phyloP scores from a whole-genome alignment of 2,113 vertebrate species.

The Numenius arquata region DNA sequence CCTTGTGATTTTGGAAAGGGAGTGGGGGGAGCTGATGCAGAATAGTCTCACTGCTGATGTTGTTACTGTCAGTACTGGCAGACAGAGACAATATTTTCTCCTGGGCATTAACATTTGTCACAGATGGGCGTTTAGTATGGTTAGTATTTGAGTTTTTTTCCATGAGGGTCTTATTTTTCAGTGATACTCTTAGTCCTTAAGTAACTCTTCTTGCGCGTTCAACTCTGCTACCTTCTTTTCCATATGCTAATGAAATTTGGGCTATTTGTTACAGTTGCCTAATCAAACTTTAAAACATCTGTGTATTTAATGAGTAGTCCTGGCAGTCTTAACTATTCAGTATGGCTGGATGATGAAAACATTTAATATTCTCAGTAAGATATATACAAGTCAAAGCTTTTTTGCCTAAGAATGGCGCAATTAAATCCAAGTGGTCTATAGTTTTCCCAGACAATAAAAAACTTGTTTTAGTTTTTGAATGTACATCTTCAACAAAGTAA shows the following conservation, averaged over 20 bases:
- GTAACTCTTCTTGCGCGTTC: constrained; percentile 26
- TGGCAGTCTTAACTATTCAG: constrained; percentile 31
- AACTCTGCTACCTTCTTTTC: constrained; percentile 30
- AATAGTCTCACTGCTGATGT: neutral
- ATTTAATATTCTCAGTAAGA: constrained; percentile 58
- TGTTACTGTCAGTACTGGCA: neutral
- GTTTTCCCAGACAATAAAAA: constrained; percentile 36
- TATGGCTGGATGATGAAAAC: constrained; percentile 60
- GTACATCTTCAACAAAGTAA: neutral
- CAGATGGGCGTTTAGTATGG: neutral
- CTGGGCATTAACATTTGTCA: neutral
- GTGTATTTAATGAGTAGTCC: constrained; percentile 56
- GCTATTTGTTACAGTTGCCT: constrained; percentile 1
- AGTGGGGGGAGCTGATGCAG: neutral
- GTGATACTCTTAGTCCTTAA: neutral
- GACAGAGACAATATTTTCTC: neutral
- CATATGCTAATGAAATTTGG: constrained; percentile 33
- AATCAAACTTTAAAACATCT: constrained; percentile 62
- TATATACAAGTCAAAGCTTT: constrained; percentile 37
- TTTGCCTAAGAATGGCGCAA: constrained; percentile 45
- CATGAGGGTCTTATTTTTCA: neutral
- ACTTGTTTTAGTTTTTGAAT: neutral
- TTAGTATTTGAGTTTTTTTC: neutral
- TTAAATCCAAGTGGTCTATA: constrained; percentile 31
- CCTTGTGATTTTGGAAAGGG: neutral